phyloP scores from a whole-genome alignment of 2,888 invertebrate genomes.

The Mesorhabditis spiculigera region DNA sequence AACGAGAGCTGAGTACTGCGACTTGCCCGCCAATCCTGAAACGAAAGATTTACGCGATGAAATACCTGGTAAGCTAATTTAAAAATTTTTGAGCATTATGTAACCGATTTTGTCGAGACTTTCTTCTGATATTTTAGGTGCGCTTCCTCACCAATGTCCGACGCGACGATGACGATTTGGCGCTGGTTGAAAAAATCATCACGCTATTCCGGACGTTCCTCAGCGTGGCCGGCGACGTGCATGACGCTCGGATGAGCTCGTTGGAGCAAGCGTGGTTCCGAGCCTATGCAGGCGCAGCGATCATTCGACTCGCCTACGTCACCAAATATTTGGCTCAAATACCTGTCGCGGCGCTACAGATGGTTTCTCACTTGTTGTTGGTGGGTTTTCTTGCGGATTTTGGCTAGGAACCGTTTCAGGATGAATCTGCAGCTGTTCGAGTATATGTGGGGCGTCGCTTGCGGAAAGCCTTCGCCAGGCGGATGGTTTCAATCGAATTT shows the following conservation, averaged over 20 bases:
- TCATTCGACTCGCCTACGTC: background rate
- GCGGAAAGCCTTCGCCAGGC: background rate
- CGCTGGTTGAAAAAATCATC: too few species aligned
- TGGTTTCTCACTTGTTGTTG: background rate
- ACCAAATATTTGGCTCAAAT: background rate
- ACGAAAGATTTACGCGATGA: background rate
- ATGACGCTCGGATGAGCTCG: background rate
- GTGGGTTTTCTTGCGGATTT: background rate
- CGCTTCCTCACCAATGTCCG: too few species aligned
- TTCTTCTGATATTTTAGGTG: too few species aligned
- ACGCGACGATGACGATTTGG: too few species aligned
- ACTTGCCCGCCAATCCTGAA: background rate
- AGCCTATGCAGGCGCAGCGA: background rate
- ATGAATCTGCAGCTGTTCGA: background rate
- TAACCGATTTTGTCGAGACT: too few species aligned
- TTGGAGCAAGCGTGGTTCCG: background rate
- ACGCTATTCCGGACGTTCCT: too few species aligned
- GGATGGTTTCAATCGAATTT: background rate
- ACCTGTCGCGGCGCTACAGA: background rate
- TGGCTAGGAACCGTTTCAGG: background rate
- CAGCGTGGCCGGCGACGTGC: too few species aligned
- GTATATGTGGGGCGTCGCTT: background rate
- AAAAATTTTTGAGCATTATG: too few species aligned
- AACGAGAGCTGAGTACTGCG: background rate
- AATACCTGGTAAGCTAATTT: slow-evolving; percentile 2